Percentiles rank a stretch among this genome's conserved stretches.
Evolutionary conservation across 2,888 invertebrate genomes (phyloP).

Genomic region (Petrolisthes manimaculis): DNA sequence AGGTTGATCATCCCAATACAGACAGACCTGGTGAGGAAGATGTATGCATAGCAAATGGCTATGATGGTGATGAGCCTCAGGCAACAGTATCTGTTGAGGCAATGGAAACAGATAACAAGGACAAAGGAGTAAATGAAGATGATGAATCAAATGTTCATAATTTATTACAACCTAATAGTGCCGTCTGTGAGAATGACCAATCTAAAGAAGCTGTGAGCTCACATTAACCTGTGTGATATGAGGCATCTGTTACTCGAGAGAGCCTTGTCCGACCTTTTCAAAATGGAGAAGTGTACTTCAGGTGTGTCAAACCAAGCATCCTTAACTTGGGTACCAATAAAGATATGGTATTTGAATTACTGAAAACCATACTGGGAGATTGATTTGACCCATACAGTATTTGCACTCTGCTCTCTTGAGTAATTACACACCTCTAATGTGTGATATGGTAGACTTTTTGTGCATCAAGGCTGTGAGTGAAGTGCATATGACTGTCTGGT

Average conservation of each 20-base stretch:
- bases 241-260: conserved; percentile 1
- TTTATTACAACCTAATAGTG: conserved; percentile 9
- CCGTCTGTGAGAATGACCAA: neutral
- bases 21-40: conserved; percentile 11
- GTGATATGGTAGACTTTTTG: neutral
- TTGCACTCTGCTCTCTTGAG: neutral
- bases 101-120: neutral
- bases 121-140: neutral
- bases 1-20: conserved; percentile 1
- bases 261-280: neutral
- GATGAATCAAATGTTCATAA: conserved; percentile 1
- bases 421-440: neutral
- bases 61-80: conserved; percentile 11
- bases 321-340: no score
- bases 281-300: neutral
- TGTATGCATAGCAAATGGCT: neutral
- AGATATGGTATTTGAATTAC: no score
- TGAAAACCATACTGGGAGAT: no score
- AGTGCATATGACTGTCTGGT: neutral
- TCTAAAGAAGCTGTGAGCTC: conserved; percentile 16
- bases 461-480: conserved; percentile 18
- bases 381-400: no score
- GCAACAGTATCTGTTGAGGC: neutral
- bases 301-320: neutral
- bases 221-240: conserved; percentile 2